These are phyloP conservation scores for Thamnophis elegans DNA, from an alignment of 2,797 vertebrate genomes.

Conservation along the genomic window DNA sequence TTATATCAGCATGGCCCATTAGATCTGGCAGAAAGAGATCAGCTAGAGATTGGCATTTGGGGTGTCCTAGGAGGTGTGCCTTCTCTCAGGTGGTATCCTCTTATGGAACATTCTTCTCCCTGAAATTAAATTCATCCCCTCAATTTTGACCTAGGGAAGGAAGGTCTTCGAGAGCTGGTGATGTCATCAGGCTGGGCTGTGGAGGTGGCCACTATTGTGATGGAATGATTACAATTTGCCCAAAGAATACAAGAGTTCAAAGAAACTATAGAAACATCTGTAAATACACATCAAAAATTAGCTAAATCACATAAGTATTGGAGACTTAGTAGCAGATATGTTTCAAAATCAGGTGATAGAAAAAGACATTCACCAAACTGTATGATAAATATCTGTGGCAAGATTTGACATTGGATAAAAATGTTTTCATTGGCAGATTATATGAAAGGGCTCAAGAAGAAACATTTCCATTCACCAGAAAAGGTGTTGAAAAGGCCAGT, in stretches of 20 bases:
- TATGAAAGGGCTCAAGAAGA: neutral
- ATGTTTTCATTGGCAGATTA: neutral
- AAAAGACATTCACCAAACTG: neutral
- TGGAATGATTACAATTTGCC: neutral
- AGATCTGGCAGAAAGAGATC: neutral
- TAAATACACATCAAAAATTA: neutral
- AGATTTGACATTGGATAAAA: neutral
- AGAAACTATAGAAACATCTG: neutral
- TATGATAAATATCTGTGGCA: neutral
- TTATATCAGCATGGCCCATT: neutral
- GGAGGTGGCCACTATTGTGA: neutral
- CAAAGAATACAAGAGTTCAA: neutral
- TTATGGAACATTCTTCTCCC: neutral
- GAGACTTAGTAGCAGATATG: neutral
- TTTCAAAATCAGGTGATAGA: neutral
- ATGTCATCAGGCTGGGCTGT: neutral
- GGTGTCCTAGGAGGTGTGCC: neutral
- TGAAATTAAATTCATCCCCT: neutral
- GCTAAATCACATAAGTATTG: neutral
- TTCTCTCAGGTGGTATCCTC: neutral
- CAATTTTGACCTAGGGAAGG: neutral
- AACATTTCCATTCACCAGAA: neutral
- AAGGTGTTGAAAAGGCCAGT: neutral
- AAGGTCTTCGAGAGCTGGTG: neutral
- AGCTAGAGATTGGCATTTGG: neutral